Evolutionary conservation across 2,888 invertebrate species (phyloP), one percentile per base, ranked within the genome.

Genomic region (Clitarchus hookeri): DNA sequence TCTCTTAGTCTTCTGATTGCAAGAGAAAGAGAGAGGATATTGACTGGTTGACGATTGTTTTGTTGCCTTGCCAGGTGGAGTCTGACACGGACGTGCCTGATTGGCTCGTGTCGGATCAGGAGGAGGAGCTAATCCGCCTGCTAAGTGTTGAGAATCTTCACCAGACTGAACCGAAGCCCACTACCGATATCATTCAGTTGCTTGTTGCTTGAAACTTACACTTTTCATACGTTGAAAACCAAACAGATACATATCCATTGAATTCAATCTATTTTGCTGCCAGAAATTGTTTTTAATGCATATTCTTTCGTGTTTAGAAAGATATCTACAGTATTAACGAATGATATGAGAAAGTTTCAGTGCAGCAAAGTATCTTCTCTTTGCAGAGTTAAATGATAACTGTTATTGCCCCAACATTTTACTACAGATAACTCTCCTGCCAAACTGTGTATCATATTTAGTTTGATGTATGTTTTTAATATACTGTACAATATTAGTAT

Each of bases 81-180:
- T 95, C 95, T 53, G 95, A 95, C 91, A 95, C 95, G 84, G 88
- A 88, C 85, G 87, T 87, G 84, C 86, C 89, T 85, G 96, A 96
- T 91, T 93, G 95, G 93, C 95, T 95, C 93, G 94, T 95, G 91
- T 96, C 96, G 27, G 96, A 96, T 91, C 95, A 96, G 91, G 96
- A 96, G 90, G 96, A 96, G 89, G 96, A 96, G 91, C 93, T 96
- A 84, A 92, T 96, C 89, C 94, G 95, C 89, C 94, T 96, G 89
- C 92, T 96, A 89, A 95, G 95, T 92, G 95, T 89, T 86, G 91
- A 90, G 88, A 90, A 90, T 87, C 89, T 90, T 86, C 89, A 89
- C 85, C 88, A 89, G 87, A 86, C 88, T 26, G 88, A 88, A 86
- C 86, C 87, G 85, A 82, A 36, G 82, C 86, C 87, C 85, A 88